Conservation (phyloP, 2,113 vertebrate species). For the Dermatemys mawii region DNA sequence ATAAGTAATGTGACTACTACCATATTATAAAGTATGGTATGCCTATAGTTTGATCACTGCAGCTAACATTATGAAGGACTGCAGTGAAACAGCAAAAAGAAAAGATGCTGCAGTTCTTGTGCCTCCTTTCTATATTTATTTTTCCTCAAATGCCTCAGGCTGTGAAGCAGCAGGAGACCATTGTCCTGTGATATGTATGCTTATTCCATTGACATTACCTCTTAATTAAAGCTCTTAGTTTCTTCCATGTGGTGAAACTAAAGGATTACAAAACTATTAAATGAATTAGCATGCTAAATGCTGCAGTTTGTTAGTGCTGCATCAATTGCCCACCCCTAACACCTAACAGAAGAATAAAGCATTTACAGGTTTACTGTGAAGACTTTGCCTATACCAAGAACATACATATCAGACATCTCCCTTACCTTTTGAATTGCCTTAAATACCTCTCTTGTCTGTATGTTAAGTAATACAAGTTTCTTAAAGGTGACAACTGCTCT, state of each 20-base stretch:
- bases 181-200: background rate
- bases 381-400: background rate
- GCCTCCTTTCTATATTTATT: background rate
- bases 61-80: background rate
- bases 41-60: background rate
- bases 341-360: constrained; percentile 25
- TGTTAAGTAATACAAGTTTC: constrained; percentile 39
- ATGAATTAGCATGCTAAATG: constrained; percentile 23
- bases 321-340: constrained; percentile 42
- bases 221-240: constrained; percentile 10
- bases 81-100: background rate
- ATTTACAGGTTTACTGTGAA: background rate
- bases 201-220: background rate
- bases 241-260: constrained; percentile 13
- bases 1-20: background rate
- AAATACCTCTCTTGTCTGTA: constrained; percentile 26
- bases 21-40: background rate
- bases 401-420: background rate
- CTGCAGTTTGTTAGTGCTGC: constrained; percentile 37
- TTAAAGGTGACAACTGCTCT: constrained; percentile 40
- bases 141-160: background rate
- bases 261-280: constrained; percentile 43
- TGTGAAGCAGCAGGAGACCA: background rate
- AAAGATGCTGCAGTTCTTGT: background rate
- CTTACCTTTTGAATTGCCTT: constrained; percentile 40